A percentile compares a stretch with the other conserved stretches of the same genome.
These are phyloP conservation scores for Pampusana beccarii DNA, from an alignment of 2,113 vertebrate species.

Conservation along the genomic window DNA sequence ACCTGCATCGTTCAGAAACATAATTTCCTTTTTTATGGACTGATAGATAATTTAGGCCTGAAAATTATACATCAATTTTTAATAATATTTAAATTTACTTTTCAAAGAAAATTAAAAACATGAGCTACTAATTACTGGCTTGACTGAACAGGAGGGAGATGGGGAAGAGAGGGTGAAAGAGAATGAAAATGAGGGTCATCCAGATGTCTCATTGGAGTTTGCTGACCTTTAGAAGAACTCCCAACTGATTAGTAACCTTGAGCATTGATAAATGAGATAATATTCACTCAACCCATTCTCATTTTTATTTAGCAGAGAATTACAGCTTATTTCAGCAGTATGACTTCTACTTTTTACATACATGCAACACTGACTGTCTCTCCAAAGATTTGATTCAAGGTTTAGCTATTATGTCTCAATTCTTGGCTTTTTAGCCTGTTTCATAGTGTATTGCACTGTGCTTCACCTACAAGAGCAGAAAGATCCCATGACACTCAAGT, in stretches of 20 bases:
- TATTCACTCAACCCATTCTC: background rate
- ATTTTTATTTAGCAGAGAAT: slow-evolving; percentile 54
- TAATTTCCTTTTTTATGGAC: background rate
- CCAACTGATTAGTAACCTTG: slow-evolving; percentile 32
- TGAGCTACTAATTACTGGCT: background rate
- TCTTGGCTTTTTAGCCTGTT: background rate
- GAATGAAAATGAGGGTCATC: background rate
- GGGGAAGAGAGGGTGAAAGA: background rate
- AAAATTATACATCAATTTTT: slow-evolving; percentile 25
- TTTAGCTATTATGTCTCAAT: background rate
- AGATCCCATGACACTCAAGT: background rate
- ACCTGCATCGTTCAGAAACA: background rate
- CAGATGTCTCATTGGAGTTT: background rate
- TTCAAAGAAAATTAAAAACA: slow-evolving; percentile 17
- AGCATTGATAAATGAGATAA: slow-evolving; percentile 45
- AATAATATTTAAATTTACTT: background rate
- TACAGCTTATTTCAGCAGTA: slow-evolving; percentile 33
- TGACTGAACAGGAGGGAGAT: background rate
- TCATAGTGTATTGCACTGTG: background rate
- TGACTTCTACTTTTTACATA: background rate
- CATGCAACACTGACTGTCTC: background rate
- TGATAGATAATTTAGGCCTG: background rate
- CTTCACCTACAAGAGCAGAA: background rate
- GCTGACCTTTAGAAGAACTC: slow-evolving; percentile 48
- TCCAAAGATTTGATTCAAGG: background rate